Evolutionary conservation across 2,113 vertebrate species (phyloP), one percentile per base, ranked within the genome.

Genomic region (Grammomys dolichurus): DNA sequence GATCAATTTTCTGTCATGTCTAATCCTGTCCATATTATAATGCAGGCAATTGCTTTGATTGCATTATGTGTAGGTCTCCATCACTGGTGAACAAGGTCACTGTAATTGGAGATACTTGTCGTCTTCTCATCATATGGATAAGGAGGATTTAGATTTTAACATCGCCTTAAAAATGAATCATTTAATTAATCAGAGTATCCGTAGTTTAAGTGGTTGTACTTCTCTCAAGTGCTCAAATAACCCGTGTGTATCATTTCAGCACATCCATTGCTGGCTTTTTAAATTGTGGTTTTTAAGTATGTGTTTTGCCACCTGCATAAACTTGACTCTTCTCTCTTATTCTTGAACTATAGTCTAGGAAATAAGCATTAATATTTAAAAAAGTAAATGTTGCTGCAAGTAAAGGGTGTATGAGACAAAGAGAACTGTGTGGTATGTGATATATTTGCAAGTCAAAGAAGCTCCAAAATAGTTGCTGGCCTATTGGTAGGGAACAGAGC

Each of bases 1-100:
- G 80, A 97, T 97, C 97, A 87, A 93, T 97, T 93, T 97, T 87
- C 96, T 96, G 96, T 94, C 97, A 81, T 85, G 93, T 97, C 80
- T 97, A 93, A 95, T 97, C 89, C 96, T 97, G 95, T 97, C 94
- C 96, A 95, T 88, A 97, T 87, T 26, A 2, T 87, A 94, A 93
- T 95, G 65, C 48, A 87, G 73, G 48, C 72, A 95, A 20, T 96
- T 65, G 89, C 90, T 75, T 89, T 93, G 94, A 5, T 60, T 73
- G 92, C 88, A 43, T 90, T 90, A 8, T 20, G 67, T 85, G 97
- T 96, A 86, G 8, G 95, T 95, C 75, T 94, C 80, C 58, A 58
- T 94, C 84, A 1, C 1, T 70, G 60, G 75, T 89, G 87, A 85
- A 43, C 89, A 95, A 97, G 96, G 96, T 94, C 80, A 93, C 40